Percentiles rank a stretch among this genome's conserved stretches.
Evolutionary conservation across 2,113 vertebrate genomes (phyloP).

Genomic region (Garra rufa): DNA sequence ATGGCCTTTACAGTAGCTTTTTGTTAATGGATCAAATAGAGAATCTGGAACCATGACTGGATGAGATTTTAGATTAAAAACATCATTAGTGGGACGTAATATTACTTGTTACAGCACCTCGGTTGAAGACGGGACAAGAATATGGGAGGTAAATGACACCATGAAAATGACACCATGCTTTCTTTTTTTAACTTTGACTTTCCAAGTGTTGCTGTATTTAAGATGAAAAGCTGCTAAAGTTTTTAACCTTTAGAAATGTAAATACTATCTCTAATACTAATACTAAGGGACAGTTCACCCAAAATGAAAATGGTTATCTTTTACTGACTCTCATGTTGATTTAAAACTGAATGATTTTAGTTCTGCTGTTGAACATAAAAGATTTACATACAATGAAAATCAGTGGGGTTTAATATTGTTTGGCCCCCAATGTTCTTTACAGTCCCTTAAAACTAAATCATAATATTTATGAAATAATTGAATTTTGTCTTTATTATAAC

Average conservation of each 20-base stretch:
- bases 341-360: not conserved
- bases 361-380: not conserved
- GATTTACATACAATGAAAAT: not conserved
- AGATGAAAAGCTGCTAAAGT: not conserved
- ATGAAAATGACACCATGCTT: too few relatives aligned
- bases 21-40: not conserved
- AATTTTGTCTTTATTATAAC: too few relatives aligned
- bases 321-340: not conserved
- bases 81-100: not conserved
- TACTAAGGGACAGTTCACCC: not conserved
- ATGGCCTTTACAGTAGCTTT: not conserved
- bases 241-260: too few relatives aligned
- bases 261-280: too few relatives aligned
- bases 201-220: not conserved
- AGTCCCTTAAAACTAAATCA: too few relatives aligned
- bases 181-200: too few relatives aligned
- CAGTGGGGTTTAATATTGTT: not conserved
- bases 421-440: not conserved
- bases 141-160: slow-evolving; percentile 7
- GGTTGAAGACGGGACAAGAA: not conserved
- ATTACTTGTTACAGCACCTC: too few relatives aligned
- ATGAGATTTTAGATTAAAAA: not conserved
- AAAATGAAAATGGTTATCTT: too few relatives aligned
- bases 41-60: not conserved
- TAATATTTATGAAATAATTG: not conserved